Conservation (phyloP, 2,797 vertebrate species). For the Leptodactylus fallax region DNA sequence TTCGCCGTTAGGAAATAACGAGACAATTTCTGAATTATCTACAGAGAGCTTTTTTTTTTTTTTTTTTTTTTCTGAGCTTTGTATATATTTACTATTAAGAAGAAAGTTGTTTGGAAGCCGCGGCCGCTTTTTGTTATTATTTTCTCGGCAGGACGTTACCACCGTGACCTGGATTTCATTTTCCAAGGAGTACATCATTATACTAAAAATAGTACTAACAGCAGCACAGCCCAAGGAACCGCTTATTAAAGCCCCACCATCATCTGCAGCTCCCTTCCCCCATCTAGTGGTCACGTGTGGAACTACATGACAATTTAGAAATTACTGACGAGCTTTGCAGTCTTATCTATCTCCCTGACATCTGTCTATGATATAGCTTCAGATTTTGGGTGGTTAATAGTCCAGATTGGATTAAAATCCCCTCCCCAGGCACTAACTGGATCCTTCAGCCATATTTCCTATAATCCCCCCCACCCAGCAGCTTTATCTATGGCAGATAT, state of each 20-base stretch:
- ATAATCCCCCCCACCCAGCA: too few species aligned
- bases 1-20: not conserved
- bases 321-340: too few species aligned
- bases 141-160: not conserved
- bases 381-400: not conserved
- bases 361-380: not conserved
- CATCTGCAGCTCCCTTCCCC: slow-evolving; percentile 65
- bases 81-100: slow-evolving; percentile 10
- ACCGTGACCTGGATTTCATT: not conserved
- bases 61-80: not conserved
- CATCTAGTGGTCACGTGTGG: slow-evolving; percentile 67
- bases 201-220: slow-evolving; percentile 3
- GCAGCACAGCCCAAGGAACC: not conserved
- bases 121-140: not conserved
- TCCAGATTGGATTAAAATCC: not conserved
- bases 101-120: not conserved
- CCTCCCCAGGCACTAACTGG: too few species aligned
- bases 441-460: too few species aligned
- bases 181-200: not conserved
- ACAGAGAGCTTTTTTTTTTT: not conserved
- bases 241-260: not conserved
- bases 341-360: too few species aligned
- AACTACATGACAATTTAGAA: slow-evolving; percentile 27
- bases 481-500: not conserved
- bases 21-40: not conserved